Percentiles rank a stretch among this genome's conserved stretches.
These are phyloP conservation scores for Sebastolobus alascanus DNA, from an alignment of 2,797 vertebrate genomes.

Conservation along the genomic window DNA sequence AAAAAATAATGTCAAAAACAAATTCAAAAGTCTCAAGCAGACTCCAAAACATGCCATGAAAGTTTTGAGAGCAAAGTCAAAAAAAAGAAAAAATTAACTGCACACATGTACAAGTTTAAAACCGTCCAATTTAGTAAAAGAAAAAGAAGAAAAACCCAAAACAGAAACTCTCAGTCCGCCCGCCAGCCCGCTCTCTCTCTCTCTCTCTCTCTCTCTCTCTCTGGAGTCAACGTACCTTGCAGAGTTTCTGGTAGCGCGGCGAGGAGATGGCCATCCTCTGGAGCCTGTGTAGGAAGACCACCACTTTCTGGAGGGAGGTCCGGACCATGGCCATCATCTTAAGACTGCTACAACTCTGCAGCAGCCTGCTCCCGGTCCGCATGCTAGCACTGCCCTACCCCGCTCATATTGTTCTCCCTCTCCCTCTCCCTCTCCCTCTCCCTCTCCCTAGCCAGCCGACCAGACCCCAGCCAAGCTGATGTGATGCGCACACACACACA, in stretches of 20 bases:
- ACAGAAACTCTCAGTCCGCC: conserved; percentile 33
- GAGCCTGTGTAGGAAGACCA: conserved; percentile 98
- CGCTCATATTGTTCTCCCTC: conserved; percentile 84
- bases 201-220: conserved; percentile 22
- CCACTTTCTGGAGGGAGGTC: conserved; percentile 99
- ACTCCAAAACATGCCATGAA: conserved; percentile 5
- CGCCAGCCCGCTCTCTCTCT: conserved; percentile 1
- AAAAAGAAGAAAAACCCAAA: conserved; percentile 8
- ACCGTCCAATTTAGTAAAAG: conserved; percentile 1
- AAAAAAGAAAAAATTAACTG: background rate
- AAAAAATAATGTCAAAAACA: background rate
- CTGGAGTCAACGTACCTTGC: conserved; percentile 91
- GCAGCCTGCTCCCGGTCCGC: conserved; percentile 91
- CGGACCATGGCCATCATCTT: conserved; percentile 99
- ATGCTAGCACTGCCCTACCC: conserved; percentile 89
- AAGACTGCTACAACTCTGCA: conserved; percentile 96
- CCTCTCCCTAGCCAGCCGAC: conserved; percentile 71
- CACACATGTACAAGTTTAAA: conserved; percentile 18
- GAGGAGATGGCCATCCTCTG: conserved; percentile 99
- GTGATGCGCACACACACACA: conserved; percentile 63
- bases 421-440: conserved; percentile 84
- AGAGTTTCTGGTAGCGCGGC: conserved; percentile 99
- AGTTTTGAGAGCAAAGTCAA: conserved; percentile 12
- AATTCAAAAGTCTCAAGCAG: background rate
- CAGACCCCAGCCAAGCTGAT: conserved; percentile 80